Percentiles rank a stretch among this genome's conserved stretches.
These are phyloP conservation scores for Drosophila yooni DNA, from an alignment of 2,888 invertebrate genomes.

Conservation along the genomic window DNA sequence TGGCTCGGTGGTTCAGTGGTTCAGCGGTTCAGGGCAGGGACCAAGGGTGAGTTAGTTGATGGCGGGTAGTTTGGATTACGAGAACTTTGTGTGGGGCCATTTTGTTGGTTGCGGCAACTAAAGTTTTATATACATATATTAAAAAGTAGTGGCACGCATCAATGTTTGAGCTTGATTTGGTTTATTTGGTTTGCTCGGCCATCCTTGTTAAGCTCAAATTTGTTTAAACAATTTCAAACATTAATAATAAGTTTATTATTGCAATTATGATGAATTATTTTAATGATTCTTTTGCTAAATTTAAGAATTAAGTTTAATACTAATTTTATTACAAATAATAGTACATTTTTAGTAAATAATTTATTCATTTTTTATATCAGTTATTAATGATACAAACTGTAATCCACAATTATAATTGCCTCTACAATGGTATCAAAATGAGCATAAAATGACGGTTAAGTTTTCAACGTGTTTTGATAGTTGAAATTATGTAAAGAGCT, in stretches of 20 bases:
- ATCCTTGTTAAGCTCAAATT: background rate
- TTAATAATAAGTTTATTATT: too few species aligned
- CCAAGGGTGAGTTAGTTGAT: background rate
- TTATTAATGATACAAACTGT: background rate
- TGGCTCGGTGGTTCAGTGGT: background rate
- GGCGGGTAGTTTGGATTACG: background rate
- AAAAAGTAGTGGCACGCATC: slow-evolving; percentile 33
- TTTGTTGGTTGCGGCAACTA: slow-evolving; percentile 29
- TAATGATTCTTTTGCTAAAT: too few species aligned
- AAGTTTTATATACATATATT: slow-evolving; percentile 37
- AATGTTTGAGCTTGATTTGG: slow-evolving; percentile 2
- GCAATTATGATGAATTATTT: too few species aligned
- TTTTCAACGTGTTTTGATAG: background rate
- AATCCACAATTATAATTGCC: background rate
- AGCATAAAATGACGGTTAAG: background rate
- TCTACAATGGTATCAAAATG: background rate
- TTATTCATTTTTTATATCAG: too few species aligned
- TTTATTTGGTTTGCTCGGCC: background rate
- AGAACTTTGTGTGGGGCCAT: slow-evolving; percentile 26
- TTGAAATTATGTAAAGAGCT: background rate
- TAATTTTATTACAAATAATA: too few species aligned
- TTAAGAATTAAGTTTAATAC: too few species aligned
- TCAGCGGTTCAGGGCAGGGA: background rate
- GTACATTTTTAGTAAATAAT: too few species aligned
- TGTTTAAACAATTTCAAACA: background rate